Evolutionary conservation across 2,888 invertebrate genomes (phyloP), one percentile per base, ranked within the genome.

Genomic region (Trachelus stipa): DNA sequence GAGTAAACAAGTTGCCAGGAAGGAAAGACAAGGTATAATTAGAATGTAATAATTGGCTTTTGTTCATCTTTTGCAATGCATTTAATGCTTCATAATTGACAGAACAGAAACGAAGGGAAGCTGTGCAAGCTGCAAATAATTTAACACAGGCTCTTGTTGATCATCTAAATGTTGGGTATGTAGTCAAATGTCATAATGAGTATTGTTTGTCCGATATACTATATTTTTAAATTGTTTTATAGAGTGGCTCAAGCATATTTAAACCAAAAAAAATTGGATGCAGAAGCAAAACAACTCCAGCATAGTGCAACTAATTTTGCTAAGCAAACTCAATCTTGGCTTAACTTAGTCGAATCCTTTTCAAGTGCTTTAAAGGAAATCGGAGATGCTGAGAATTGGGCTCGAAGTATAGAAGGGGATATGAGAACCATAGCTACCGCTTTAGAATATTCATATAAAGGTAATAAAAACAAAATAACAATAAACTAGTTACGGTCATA

Each of bases 321-420:
- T 0, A 98, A 98, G 92, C 99, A 99, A 92, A 98, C 99, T 0
- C 96, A 97, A 83, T 98, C 98, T 87, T 99, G 99, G 99, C 92
- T 99, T n/a, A 95, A 95, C 82, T 93, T 99, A 76, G 96, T 97
- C 1, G 97, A 97, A 90, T 95, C 95, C 81, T 97, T 97, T 87
- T 97, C 97, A 86, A 95, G 96, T 88, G 96, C 97, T 0, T 92
- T 98, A 2, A 97, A 99, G 94, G 99, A 99, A 93, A 95, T 99
- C 77, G 99, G 99, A 1, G 99, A 99, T 93, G 98, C 99, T 1
- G 98, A 99, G 91, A 99, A 98, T 91, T 99, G 99, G 99, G 98
- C 99, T 0, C 95, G 96, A 83, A 98, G 97, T 83, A 99, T 99
- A 86, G 99, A 99, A 92, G 95, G 95, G 80, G 99, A 99, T 91